Base-by-base conservation (phyloP, 1,140 invertebrate genomes). In the Drosophila littoralis region DNA sequence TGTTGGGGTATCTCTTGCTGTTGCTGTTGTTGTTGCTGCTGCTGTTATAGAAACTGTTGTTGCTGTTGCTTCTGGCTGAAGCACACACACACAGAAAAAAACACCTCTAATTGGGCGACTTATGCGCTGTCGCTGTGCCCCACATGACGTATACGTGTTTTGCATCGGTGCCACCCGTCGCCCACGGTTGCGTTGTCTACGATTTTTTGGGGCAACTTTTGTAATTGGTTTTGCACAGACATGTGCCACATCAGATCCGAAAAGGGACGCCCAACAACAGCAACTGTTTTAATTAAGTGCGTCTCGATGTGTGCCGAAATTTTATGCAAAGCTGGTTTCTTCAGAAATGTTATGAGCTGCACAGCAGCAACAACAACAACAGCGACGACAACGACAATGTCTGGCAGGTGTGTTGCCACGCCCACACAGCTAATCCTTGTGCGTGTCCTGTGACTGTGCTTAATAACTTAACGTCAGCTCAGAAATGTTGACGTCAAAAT, bases 81-180 rank as follows among this genome's bases (percentile, higher is more conserved):
- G 15, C 15, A 22, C 17, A 32, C n/a, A 22, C 42, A 46, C 28
- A 12, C 36, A n/a, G n/a, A 3, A 13, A 54, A 65, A 70, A 66
- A 79, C 73, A 74, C 51, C 60, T 69, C 69, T 80, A 83, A 88
- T 88, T 86, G 83, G 76, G 68, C 71, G 84, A 83, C 77, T 79
- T 72, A 77, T 70, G 60, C 48, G 35, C 54, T 60, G 63, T 54
- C 54, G 38, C 57, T 57, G 42, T 22, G 84, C 66, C 40, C 73
- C 66, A 83, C 83, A 75, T 74, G 77, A 57, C 73, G 83, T 80
- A 77, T 88, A 80, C 84, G 79, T 88, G 83, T 80, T 88, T 83
- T 88, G 82, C 82, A 81, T 85, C 71, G 66, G 51, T 35, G 57
- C 32, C 15, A n/a, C 32, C 38, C 15, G 51, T 35, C 28, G 33